Evolutionary conservation across 1,140 invertebrate species (phyloP), one percentile per base, ranked within the genome.

Genomic region (Aphidius gifuensis): DNA sequence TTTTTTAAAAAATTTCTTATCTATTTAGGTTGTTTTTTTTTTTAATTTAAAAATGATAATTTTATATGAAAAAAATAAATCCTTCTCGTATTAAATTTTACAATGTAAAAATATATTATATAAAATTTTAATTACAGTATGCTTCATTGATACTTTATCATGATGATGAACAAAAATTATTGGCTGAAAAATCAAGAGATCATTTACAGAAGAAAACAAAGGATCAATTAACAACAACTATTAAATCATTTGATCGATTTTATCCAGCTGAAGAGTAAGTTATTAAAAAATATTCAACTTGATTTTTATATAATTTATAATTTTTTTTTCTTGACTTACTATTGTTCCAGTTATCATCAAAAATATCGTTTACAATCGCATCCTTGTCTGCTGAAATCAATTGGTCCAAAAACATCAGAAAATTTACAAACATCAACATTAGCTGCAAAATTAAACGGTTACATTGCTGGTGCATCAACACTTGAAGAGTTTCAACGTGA

Each of bases 121-220:
- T 16, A 16, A 16, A 16, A 16, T 16, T 16, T 16, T 16, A 16
- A 16, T 16, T 16, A 32, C 85, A 97, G 89, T 98, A 98, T 71
- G 92, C 93, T 81, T 97, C 95, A 0, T 81, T 94, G 63, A 95
- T 98, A 70, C 87, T 97, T 46, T 97, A 93, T 74, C 92, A 96
- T 69, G 86, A 92, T 63, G 90, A 94, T 8, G 91, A 95, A 68
- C 94, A 98, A 75, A 89, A 89, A 66, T 69, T 76, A 60, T 72
- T 88, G 9, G 94, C 94, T 0, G 88, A 94, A 70, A 82, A 86
- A 48, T 91, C 91, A 0, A 82, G 86, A 45, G 86, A 90, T 67
- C 82, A 88, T 66, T 77, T 85, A 42, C 83, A 86, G 49, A 79
- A 80, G 4, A 80, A 84, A 39, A 84, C 81, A 5, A 83, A 84